Base-by-base conservation (phyloP, 2,888 invertebrate genomes). In the Agrochola lota region DNA sequence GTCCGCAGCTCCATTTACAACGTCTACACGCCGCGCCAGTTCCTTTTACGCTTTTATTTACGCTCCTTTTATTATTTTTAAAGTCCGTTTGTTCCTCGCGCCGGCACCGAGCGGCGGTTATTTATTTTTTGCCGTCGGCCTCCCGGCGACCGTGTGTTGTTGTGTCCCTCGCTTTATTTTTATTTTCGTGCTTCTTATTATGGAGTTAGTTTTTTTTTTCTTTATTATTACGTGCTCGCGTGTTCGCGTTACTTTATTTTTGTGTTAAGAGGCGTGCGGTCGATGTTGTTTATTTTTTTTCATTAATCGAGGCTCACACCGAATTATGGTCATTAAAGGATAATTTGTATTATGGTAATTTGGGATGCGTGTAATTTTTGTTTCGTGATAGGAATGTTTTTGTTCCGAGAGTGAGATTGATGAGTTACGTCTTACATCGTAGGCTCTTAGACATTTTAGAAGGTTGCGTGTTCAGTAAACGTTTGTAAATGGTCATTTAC, bases 41-140 rank as follows among this genome's bases (percentile, higher is more conserved):
- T 96, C 96, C 96, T 96, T 96, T 96, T 96, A 96, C 96, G 96
- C 96, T 96, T 96, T 96, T 96, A 96, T 96, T 96, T 96, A 96
- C 96, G 95, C 94, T 96, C 95, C 95, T 96, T 96, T 96, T 96
- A 96, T 96, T 96, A 95, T 96, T 96, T 96, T 95, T 95, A 95
- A 95, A 96, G 95, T 95, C 95, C 95, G 96, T 96, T 96, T 96
- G 96, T 96, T 95, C 95, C 95, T 96, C 95, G 95, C 95, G 95
- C 95, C 94, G 95, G 95, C 95, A 95, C 95, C 94, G 93, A 93
- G 94, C 94, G 94, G 91, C 91, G 94, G 95, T 96, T 96, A 94
- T 96, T 96, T 96, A 95, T 96, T 96, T 96, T 95, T 96, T 96
- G 95, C 95, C 94, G 94, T 93, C 93, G 95, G 95, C 96, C 96